Evolutionary conservation across 2,888 invertebrate species (phyloP), one percentile per base, ranked within the genome.

Genomic region (Drosophila multiciliata): DNA sequence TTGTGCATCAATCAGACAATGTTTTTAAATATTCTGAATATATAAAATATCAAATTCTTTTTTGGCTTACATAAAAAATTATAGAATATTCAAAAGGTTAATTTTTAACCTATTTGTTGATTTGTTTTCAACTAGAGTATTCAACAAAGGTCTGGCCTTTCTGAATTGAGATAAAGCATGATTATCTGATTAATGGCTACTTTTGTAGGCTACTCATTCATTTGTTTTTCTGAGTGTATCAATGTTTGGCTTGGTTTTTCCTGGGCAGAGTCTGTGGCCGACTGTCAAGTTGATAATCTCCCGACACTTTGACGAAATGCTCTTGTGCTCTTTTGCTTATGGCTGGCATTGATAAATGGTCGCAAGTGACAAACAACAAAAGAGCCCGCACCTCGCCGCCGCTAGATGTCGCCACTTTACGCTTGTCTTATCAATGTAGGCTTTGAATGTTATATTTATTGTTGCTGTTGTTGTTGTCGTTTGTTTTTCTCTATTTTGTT

Each of bases 281-380:
- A 67, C 66, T 77, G 82, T 71, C 78, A 85, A 87, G 70, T 83
- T 90, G 85, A 90, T 88, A 89, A 88, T 90, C 89, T 85, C 79
- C 75, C 80, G 88, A 87, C 89, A 90, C 90, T 89, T 87, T 88
- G 90, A 90, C 90, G 90, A 88, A 90, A 89, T 89, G 80, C 77
- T 76, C 79, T 72, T 40, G 53, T 55, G 52, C 53, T 52, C 52
- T 53, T 42, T 81, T 78, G 77, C 83, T 75, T 75, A 73, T 80
- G 82, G 0, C 58, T 89, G 90, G 87, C 90, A 87, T 87, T 90
- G 90, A 90, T 90, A 89, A 88, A 90, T 88, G 70, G 84, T 83
- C 75, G 66, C 87, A 79, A 83, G 75, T 83, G 89, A 88, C 90
- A 79, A 57, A 57, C 76, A 85, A 85, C 73, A 80, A 55, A 61